Conservation (phyloP, 2,113 vertebrate genomes). For the Neomonachus schauinslandi region DNA sequence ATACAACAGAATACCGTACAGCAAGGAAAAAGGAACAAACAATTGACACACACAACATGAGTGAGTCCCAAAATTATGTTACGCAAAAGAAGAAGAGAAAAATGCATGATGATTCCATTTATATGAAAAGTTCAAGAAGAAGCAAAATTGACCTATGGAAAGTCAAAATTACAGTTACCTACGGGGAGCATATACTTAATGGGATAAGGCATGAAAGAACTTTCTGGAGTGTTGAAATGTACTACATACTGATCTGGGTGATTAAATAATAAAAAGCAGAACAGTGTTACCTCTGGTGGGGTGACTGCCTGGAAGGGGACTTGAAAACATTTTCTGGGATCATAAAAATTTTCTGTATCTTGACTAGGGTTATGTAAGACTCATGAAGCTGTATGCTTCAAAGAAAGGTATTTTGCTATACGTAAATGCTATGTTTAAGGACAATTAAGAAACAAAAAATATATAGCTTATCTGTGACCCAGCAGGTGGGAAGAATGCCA, state of each 20-base stretch:
- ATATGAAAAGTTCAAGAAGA: background rate
- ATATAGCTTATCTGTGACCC: background rate
- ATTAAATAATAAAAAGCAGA: background rate
- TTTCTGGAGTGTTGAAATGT: background rate
- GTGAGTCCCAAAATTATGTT: background rate
- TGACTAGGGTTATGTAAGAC: background rate
- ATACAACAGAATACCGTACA: background rate
- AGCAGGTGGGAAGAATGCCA: background rate
- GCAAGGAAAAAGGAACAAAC: background rate
- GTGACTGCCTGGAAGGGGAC: background rate
- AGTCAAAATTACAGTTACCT: background rate
- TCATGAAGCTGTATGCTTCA: background rate
- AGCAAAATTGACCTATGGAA: background rate
- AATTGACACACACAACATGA: fast-evolving
- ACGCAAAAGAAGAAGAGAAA: background rate
- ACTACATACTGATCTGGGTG: background rate
- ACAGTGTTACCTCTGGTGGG: background rate
- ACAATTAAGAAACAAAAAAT: background rate
- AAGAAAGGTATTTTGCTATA: background rate
- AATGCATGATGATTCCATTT: background rate
- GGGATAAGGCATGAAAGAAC: background rate
- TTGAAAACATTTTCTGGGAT: background rate
- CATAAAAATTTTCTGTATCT: background rate
- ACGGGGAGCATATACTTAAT: background rate
- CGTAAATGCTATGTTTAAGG: background rate